Evolutionary conservation across 2,113 vertebrate species (phyloP), one percentile per base, ranked within the genome.

Genomic region (Marcusenius ussheri): DNA sequence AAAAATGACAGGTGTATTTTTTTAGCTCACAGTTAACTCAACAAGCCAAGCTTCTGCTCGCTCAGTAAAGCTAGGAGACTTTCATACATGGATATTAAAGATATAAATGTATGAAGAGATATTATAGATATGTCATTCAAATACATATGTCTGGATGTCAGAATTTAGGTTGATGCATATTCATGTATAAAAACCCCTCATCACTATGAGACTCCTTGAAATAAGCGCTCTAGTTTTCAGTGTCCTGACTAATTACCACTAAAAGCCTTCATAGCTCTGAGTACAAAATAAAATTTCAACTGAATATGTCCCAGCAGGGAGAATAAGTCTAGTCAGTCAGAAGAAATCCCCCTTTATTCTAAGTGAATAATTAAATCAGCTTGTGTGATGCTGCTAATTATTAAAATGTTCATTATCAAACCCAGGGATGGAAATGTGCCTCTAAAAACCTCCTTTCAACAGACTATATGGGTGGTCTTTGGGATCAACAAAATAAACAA

Each of bases 391-490:
- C 19, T 49, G 56, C 87, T 66, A 4, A 11, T 49, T 53, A 83
- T 88, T 88, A 83, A 39, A 10, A 88, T 24, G 86, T 56, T 80
- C 19, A 53, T 51, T 88, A 47, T 46, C 47, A 83, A 74, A 83
- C 66, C 24, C 50, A 5, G 39, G 31, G 56, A 88, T 53, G 88
- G 35, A 58, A 49, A 90, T 53, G 62, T 21, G 89, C 58, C 77
- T 53, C 49, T 89, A 58, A 62, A 90, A n/a, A 49, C 56, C 53
- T 45, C 62, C 89, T 62, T 85, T 27, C 89, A 89, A 88, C 90
- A 90, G 91, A 89, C 90, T 91, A 88, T 86, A 90, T 91, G 91
- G 91, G 84, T 90, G 70, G 87, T 53, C 89, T 89, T 87, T 90
- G 91, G 83, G 90, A 66, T 77, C 90, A 90, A 90, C 13, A 87